Conservation (phyloP, 1,140 invertebrate species). For the Brachionus rubens region DNA sequence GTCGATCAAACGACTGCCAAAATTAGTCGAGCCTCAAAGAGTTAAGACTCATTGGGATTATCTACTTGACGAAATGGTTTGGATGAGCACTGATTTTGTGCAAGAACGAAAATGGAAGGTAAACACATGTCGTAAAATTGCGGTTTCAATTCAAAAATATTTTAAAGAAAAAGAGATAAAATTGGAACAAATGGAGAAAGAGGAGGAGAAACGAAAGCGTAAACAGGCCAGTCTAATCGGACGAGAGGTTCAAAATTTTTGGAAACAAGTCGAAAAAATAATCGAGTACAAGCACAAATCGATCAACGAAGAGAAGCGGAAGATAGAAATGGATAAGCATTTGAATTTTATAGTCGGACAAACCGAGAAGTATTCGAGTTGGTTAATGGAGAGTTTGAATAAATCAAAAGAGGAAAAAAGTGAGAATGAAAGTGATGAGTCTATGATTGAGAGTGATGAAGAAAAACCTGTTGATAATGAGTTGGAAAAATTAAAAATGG, state of each 20-base stretch:
- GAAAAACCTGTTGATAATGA: slow-evolving; percentile 66
- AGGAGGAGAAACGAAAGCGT: slow-evolving; percentile 78
- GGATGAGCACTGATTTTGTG: slow-evolving; percentile 93
- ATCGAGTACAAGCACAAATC: slow-evolving; percentile 91
- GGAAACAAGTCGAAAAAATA: slow-evolving; percentile 91
- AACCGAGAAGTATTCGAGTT: slow-evolving; percentile 88
- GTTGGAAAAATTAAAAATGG: slow-evolving; percentile 78
- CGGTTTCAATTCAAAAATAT: slow-evolving; percentile 84
- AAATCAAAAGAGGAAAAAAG: slow-evolving; percentile 29
- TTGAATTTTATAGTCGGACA: slow-evolving; percentile 97
- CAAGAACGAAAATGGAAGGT: slow-evolving; percentile 97
- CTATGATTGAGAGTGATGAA: slow-evolving; percentile 81
- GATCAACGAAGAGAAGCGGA: slow-evolving; percentile 85
- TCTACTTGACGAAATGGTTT: slow-evolving; percentile 94
- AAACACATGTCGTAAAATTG: slow-evolving; percentile 77
- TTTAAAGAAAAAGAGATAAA: slow-evolving; percentile 87
- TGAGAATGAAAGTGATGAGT: slow-evolving; percentile 64
- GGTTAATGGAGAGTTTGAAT: slow-evolving; percentile 61
- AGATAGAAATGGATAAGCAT: slow-evolving; percentile 91
- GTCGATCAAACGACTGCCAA: slow-evolving; percentile 84
- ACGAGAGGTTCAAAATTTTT: slow-evolving; percentile 89
- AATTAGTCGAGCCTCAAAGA: slow-evolving; percentile 81
- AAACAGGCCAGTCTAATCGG: slow-evolving; percentile 83
- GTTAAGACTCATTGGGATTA: slow-evolving; percentile 98
- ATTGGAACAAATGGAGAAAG: slow-evolving; percentile 82